These are phyloP conservation scores for Globia sparganii DNA, from an alignment of 2,888 invertebrate genomes.

Conservation along the genomic window DNA sequence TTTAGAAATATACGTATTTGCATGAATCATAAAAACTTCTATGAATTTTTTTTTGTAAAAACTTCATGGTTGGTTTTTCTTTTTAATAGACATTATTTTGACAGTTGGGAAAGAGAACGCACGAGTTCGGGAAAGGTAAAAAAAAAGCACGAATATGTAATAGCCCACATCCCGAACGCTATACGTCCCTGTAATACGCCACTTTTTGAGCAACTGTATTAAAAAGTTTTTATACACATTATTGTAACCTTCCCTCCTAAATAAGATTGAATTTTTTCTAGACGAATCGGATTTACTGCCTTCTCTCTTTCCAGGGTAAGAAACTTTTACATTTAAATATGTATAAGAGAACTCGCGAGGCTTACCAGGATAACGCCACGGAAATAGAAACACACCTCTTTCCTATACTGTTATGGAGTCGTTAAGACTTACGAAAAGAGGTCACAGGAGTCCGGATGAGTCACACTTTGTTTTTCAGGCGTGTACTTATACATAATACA, in stretches of 20 bases:
- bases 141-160: too few relatives aligned
- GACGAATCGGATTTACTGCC: slow-evolving; percentile 26
- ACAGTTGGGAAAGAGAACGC: too few relatives aligned
- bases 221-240: slow-evolving; percentile 25
- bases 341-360: slow-evolving; percentile 30
- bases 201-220: too few relatives aligned
- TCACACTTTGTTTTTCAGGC: slow-evolving; percentile 25
- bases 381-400: slow-evolving; percentile 37
- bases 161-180: too few relatives aligned
- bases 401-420: slow-evolving; percentile 32
- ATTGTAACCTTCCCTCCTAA: slow-evolving; percentile 39
- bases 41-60: too few relatives aligned
- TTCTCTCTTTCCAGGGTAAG: not conserved
- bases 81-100: too few relatives aligned
- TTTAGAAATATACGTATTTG: too few relatives aligned
- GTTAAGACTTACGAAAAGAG: slow-evolving; percentile 40
- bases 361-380: slow-evolving; percentile 34
- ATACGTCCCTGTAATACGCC: too few relatives aligned
- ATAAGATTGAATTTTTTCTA: slow-evolving; percentile 52
- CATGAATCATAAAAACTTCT: too few relatives aligned
- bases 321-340: slow-evolving; percentile 49
- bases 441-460: slow-evolving; percentile 17
- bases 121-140: too few relatives aligned
- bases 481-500: slow-evolving; percentile 16
- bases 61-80: too few relatives aligned